Evolutionary conservation across 1,140 invertebrate species (phyloP).

Genomic region (Mercenaria mercenaria): DNA sequence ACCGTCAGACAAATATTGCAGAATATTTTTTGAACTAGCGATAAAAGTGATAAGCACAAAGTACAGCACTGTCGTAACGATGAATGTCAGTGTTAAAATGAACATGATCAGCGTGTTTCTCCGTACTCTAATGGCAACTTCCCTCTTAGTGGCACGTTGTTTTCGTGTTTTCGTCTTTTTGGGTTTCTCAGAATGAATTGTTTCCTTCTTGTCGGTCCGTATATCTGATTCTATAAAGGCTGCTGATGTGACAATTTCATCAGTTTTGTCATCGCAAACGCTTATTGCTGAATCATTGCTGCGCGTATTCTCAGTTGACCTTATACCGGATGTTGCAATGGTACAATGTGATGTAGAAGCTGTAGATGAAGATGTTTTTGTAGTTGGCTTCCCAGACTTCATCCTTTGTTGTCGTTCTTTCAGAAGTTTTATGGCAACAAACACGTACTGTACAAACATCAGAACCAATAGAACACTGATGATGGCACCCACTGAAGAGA

Average conservation of each 20-base stretch:
- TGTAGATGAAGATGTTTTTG: too few relatives aligned
- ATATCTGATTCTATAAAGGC: background rate
- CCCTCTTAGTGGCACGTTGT: too few relatives aligned
- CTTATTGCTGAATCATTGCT: too few relatives aligned
- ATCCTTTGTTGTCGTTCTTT: background rate
- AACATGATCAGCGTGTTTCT: slow-evolving; percentile 49
- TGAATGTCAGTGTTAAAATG: slow-evolving; percentile 14
- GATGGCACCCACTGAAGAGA: background rate
- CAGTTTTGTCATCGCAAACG: background rate
- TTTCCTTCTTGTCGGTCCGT: background rate
- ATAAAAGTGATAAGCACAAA: slow-evolving; percentile 18
- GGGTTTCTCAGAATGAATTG: background rate
- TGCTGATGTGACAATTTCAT: background rate
- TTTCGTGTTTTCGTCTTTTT: background rate
- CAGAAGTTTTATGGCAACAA: background rate
- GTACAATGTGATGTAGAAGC: too few relatives aligned
- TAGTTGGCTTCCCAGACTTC: background rate
- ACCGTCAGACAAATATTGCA: background rate
- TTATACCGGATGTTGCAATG: too few relatives aligned
- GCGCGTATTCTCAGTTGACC: too few relatives aligned
- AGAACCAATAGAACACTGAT: background rate
- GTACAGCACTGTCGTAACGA: slow-evolving; percentile 32
- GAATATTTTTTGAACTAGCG: background rate
- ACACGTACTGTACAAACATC: slow-evolving; percentile 27
- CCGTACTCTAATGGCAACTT: background rate